phyloP scores from a whole-genome alignment of 2,113 vertebrate species.

The Scomber colias region DNA sequence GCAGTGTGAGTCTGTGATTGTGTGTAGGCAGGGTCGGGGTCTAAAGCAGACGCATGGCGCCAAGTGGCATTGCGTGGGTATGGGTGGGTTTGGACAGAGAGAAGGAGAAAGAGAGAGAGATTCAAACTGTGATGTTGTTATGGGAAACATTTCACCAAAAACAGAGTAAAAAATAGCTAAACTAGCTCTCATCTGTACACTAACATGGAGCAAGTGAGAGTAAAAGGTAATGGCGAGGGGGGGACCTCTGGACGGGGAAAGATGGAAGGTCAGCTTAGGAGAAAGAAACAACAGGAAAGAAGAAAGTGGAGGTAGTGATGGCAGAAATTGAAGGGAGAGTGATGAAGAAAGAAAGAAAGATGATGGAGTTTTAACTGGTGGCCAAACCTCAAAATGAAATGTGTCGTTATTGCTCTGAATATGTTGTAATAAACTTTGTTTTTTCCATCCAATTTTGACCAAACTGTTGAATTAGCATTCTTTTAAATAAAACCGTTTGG shows the following conservation, averaged over 20 bases:
- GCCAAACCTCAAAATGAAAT: conserved; percentile 19
- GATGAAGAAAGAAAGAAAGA: conserved; percentile 18
- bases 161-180: conserved; percentile 8
- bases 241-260: conserved; percentile 10
- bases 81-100: conserved; percentile 54
- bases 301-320: neutral
- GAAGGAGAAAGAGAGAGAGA: conserved; percentile 37
- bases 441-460: neutral
- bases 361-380: conserved; percentile 22
- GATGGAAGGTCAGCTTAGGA: neutral
- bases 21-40: conserved; percentile 60
- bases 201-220: neutral
- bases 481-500: conserved; percentile 9
- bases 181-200: neutral
- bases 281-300: neutral
- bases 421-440: conserved; percentile 8
- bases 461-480: neutral
- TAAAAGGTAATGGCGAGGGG: conserved; percentile 17
- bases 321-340: conserved; percentile 5
- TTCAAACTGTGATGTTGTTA: conserved; percentile 54
- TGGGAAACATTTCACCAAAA: conserved; percentile 51
- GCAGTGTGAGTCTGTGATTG: conserved; percentile 63
- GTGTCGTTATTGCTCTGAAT: neutral
- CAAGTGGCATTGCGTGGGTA: conserved; percentile 61
- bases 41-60: conserved; percentile 64